Base-by-base conservation (phyloP, 2,888 invertebrate species). In the Choristoneura rosaceana region DNA sequence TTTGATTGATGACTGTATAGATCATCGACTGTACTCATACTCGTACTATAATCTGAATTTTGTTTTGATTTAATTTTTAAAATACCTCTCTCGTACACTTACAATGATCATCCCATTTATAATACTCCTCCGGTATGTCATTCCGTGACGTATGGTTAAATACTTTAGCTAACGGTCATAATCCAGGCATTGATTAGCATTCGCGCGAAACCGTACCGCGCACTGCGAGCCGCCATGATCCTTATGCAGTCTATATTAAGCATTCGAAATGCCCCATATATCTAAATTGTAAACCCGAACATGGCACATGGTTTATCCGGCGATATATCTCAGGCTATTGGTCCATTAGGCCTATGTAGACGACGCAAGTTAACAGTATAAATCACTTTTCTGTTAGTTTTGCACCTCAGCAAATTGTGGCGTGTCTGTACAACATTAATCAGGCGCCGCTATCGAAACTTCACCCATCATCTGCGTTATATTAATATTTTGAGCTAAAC, bases 361-460 rank as follows among this genome's bases (percentile, higher is more conserved):
- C 52, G 33, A n/a, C 45, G 59, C 65, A 38, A 68, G 67, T 70
- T 68, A 71, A 71, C 74, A 33, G 65, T 65, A 73, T 75, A 75
- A 74, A 75, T 75, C 75, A 74, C 70, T 66, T 65, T 69, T 73
- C 70, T 74, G 75, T 70, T 74, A 71, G 74, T 61, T 58, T 66
- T 66, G 77, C 84, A 87, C 86, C 85, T 87, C 84, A 81, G 83
- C 80, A 87, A 85, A 90, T 87, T 85, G 89, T 84, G 85, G 87
- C 90, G 90, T 90, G 90, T 79, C 78, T 75, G 79, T 80, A 74
- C 69, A 74, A 81, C 83, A 88, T 90, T 88, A 87, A 89, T 90
- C 90, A 90, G 84, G 81, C 82, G 81, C 84, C 82, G 81, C 84
- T 73, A 86, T 84, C 86, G 84, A 86, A 87, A 85, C 83, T 83